These are phyloP conservation scores for Sandelia bainsii DNA, from an alignment of 2,797 vertebrate species.

Conservation along the genomic window DNA sequence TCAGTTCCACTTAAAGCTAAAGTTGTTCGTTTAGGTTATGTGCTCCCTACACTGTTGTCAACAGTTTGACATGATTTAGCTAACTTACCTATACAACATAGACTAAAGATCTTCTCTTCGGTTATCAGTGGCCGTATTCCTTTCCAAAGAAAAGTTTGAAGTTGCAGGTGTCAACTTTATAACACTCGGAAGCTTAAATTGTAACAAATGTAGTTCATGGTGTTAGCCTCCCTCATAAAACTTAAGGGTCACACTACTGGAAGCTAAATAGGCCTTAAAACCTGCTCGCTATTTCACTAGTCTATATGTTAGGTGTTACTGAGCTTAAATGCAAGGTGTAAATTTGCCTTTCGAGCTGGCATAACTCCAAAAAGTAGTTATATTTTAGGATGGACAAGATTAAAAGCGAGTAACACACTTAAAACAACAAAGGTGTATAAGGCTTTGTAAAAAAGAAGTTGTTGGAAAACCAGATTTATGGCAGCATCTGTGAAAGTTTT, in stretches of 20 bases:
- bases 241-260: constrained; percentile 55
- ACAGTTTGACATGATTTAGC: constrained; percentile 1
- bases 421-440: constrained; percentile 7
- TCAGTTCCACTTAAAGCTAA: background rate
- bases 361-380: constrained; percentile 9
- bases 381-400: background rate
- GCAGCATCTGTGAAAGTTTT: background rate
- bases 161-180: constrained; percentile 82
- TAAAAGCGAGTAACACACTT: background rate
- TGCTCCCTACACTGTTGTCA: background rate
- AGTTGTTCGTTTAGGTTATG: background rate
- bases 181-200: constrained; percentile 75
- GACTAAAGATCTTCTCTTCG: background rate
- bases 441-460: background rate
- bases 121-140: constrained; percentile 26
- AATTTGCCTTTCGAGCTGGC: constrained; percentile 24
- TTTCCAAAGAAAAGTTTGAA: constrained; percentile 69
- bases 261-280: constrained; percentile 54
- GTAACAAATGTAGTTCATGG: constrained; percentile 77
- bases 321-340: constrained; percentile 15
- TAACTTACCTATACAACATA: constrained; percentile 12
- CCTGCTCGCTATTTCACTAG: constrained; percentile 12
- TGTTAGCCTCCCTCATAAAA: constrained; percentile 72
- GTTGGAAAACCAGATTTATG: background rate
- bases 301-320: constrained; percentile 1